Evolutionary conservation across 2,797 vertebrate species (phyloP).

Genomic region (Clarias fuscus): DNA sequence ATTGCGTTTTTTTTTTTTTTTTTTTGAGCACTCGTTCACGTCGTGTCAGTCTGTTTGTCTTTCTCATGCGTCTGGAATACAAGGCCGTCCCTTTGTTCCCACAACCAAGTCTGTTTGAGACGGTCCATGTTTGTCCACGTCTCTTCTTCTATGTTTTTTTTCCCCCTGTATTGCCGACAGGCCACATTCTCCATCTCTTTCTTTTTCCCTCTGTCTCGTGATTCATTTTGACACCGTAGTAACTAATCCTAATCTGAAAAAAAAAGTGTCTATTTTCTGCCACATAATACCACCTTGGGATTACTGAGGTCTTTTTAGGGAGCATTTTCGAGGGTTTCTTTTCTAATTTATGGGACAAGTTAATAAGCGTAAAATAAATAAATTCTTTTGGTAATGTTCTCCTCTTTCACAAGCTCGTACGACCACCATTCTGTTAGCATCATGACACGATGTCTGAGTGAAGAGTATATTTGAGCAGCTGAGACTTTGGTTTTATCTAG

Average conservation of each 20-base stretch:
- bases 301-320: background rate
- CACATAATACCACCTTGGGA: background rate
- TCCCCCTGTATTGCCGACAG: background rate
- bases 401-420: background rate
- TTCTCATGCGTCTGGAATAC: constrained; percentile 56
- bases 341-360: background rate
- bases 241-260: background rate
- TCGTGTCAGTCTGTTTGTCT: constrained; percentile 57
- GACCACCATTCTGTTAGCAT: background rate
- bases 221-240: background rate
- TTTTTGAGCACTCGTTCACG: constrained; percentile 7
- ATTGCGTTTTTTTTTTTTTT: constrained; percentile 28
- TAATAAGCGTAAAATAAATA: background rate
- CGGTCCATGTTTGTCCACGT: constrained; percentile 42
- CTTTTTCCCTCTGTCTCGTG: background rate
- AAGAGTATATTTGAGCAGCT: background rate
- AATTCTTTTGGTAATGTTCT: background rate
- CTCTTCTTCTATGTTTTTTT: background rate
- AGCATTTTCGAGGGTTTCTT: background rate
- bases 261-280: background rate
- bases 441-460: background rate
- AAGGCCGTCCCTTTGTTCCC: constrained; percentile 11
- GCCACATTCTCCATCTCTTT: background rate
- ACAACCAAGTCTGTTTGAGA: constrained; percentile 18
- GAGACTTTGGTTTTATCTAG: background rate